Base-by-base conservation (phyloP, 2,113 vertebrate genomes). In the Sylvia atricapilla region DNA sequence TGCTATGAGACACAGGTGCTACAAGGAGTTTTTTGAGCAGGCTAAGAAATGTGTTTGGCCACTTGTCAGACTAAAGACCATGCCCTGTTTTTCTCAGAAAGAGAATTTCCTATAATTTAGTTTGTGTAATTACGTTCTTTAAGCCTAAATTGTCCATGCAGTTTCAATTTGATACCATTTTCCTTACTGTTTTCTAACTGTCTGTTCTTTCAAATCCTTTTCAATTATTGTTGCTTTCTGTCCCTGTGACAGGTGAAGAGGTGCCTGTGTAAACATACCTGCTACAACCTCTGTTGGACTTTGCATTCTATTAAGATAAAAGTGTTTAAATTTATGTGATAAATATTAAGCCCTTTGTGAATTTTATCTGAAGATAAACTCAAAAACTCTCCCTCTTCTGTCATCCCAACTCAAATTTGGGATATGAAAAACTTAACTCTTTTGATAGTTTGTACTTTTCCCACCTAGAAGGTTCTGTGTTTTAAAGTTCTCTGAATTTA, bases 81-180 rank as follows among this genome's bases (percentile, higher is more conserved):
- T 94, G 73, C 72, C 47, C 44, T 90, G 64, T 72, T 93, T 89
- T 96, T 89, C 86, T 93, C 83, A 94, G 76, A 81, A 87, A 56
- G 33, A 90, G 84, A 90, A 35, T 95, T 92, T 81, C 60, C 68
- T 39, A 56, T 96, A 81, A 92, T 86, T 93, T 93, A 52, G 43
- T 92, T 92, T 63, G 17, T 86, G 83, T 92, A 94, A 92, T 96
- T 93, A 70, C 64, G 52, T 94, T 94, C 68, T 96, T 96, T 86
- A 92, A 84, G 50, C 56, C 31, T 81, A 84, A 96, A 87, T 94
- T 89, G 67, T 87, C 83, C 73, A 21, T 87, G 68, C 64, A 84
- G 55, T 93, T 95, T 90, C 88, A 92, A 33, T 93, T 94, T 88
- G 67, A 90, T 94, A n/a, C 33, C 31, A 63, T 93, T 92, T 86